Conservation (phyloP, 1,140 invertebrate genomes). For the Drepana arcuata region DNA sequence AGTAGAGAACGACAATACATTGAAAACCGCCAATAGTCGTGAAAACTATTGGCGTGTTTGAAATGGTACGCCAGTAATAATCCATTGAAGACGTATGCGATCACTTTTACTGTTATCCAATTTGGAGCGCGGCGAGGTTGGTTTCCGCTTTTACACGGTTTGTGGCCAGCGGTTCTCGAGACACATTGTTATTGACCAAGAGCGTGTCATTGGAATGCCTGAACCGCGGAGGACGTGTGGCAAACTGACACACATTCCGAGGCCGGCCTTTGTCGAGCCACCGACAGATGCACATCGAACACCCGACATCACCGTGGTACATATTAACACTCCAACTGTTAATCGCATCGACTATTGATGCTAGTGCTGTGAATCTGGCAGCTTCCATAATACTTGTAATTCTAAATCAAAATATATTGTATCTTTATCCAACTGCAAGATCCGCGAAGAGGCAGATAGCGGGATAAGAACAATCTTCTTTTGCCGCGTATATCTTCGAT, state of each 20-base stretch:
- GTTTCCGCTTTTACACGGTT: conserved; percentile 66
- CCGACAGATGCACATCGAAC: too few species aligned
- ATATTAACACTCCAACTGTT: too few species aligned
- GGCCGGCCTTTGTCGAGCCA: conserved; percentile 18
- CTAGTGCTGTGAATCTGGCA: too few species aligned
- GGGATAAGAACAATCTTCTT: too few species aligned
- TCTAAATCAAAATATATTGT: too few species aligned
- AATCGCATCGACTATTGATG: too few species aligned
- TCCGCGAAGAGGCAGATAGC: too few species aligned
- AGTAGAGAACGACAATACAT: conserved; percentile 31
- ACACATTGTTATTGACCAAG: conserved; percentile 57
- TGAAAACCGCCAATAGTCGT: conserved; percentile 47
- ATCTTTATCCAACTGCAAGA: too few species aligned
- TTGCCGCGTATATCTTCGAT: too few species aligned
- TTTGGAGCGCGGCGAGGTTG: conserved; percentile 57
- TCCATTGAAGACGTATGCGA: conserved; percentile 61
- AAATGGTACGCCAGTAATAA: conserved; percentile 36
- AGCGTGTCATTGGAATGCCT: conserved; percentile 50
- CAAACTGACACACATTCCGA: conserved; percentile 51
- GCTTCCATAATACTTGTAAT: too few species aligned
- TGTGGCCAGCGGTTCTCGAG: conserved; percentile 40
- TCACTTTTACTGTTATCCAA: conserved; percentile 70
- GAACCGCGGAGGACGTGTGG: conserved; percentile 38
- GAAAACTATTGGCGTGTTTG: conserved; percentile 34
- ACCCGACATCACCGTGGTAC: too few species aligned